These are phyloP conservation scores for Catalaphyllia jardinei DNA, from an alignment of 64 coral and sea anemone genomes.

Conservation along the genomic window DNA sequence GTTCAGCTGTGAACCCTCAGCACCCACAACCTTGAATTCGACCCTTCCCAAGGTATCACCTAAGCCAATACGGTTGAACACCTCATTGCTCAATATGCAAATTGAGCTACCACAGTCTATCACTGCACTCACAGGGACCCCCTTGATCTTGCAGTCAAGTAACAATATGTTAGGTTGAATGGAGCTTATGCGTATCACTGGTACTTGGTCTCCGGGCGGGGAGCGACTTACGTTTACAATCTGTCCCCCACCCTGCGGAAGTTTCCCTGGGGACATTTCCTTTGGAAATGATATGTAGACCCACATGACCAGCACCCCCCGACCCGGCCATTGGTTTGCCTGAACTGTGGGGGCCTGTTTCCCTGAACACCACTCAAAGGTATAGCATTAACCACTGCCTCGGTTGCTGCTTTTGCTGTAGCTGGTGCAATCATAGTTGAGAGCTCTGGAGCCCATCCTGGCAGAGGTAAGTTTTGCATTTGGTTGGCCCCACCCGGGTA, in stretches of 20 bases:
- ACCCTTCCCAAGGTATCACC: slow-evolving; percentile 7
- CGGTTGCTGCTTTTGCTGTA: slow-evolving; percentile 32
- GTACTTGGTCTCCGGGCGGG: slow-evolving; percentile 24
- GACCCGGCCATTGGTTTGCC: background rate
- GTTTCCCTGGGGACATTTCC: slow-evolving; percentile 60
- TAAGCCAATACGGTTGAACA: slow-evolving; percentile 12
- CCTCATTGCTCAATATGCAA: slow-evolving; percentile 36
- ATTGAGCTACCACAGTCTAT: slow-evolving; percentile 62
- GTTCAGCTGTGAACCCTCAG: too few species aligned
- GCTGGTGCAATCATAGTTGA: slow-evolving; percentile 49
- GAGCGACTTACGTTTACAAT: background rate
- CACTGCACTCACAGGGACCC: slow-evolving; percentile 32
- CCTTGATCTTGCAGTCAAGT: slow-evolving; percentile 39
- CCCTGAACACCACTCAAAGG: background rate
- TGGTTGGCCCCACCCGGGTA: too few species aligned
- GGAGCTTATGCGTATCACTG: slow-evolving; percentile 45
- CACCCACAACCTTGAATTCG: background rate
- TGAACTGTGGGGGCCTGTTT: background rate
- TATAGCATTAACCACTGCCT: slow-evolving; percentile 39
- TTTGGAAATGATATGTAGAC: slow-evolving; percentile 32
- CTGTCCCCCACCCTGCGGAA: slow-evolving; percentile 45
- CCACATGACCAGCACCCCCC: slow-evolving; percentile 49
- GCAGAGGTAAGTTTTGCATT: background rate
- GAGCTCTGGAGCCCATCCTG: slow-evolving; percentile 36
- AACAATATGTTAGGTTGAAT: slow-evolving; percentile 20